Evolutionary conservation across 1,140 invertebrate genomes (phyloP), one percentile per base, ranked within the genome.

Genomic region (Drosophila yakuba): DNA sequence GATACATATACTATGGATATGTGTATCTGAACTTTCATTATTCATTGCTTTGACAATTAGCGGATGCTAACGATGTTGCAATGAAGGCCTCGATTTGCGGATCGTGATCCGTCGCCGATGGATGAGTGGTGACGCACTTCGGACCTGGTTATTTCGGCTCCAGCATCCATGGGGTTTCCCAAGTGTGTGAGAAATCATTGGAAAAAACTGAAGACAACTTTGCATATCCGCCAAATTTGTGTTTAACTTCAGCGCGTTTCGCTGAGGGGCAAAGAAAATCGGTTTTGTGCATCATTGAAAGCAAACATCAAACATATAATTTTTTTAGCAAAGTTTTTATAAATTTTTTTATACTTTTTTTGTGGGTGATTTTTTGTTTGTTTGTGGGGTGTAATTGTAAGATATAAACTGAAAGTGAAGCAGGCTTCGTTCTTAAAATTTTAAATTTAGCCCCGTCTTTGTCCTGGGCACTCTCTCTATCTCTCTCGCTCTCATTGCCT

Each of bases 301-400:
- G 80, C 84, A 86, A 86, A 86, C 80, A 80, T 79, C 75, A 89
- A 77, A 77, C 84, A 84, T 86, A 79, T 82, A 84, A 89, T 78
- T 84, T 79, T 73, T 72, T 75, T 64, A 43, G 43, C 28, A 58
- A 61, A 38, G 69, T 77, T 81, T 85, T 86, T 89, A 79, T 89
- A 88, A 67, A 83, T 63, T 60, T 64, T 85, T 80, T 83, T 86
- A 75, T 76, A 78, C 56, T 72, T 84, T 83, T 86, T 84, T 88
- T 76, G 73, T 68, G 47, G 48, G 58, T 80, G 67, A n/a, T 83
- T 74, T 72, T 39, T 39, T 14, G 38, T 39, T 39, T 14, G 38
- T 74, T 45, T 57, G 23, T 61, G 77, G 67, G 77, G 67, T 81
- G 47, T 68, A 74, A 72, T 71, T 84, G 57, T 63, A 76, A 66